Evolutionary conservation across 2,113 vertebrate genomes (phyloP).

Genomic region (Vimba vimba): DNA sequence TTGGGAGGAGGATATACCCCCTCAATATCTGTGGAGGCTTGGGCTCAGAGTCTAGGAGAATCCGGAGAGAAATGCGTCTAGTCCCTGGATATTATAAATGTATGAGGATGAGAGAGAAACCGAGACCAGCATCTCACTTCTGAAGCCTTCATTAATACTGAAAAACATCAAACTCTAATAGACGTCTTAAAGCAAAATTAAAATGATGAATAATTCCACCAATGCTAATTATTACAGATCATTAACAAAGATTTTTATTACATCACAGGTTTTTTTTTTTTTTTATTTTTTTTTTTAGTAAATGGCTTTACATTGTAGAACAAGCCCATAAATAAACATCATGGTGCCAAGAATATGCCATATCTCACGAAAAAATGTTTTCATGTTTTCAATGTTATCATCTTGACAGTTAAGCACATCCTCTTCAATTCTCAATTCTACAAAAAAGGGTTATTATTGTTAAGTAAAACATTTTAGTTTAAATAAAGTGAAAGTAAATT

Average conservation of each 20-base stretch:
- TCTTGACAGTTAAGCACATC: too few relatives aligned
- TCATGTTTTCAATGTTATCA: too few relatives aligned
- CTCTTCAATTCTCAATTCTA: too few relatives aligned
- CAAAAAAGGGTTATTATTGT: too few relatives aligned
- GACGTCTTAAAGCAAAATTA: neutral
- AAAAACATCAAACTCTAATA: neutral
- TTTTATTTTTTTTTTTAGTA: too few relatives aligned
- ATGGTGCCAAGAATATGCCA: neutral
- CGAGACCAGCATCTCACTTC: neutral
- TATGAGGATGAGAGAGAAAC: neutral
- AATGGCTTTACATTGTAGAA: too few relatives aligned
- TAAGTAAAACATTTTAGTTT: neutral
- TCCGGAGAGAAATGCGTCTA: neutral
- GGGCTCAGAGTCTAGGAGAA: neutral
- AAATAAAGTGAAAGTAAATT: neutral
- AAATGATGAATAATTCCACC: neutral
- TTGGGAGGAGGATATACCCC: neutral
- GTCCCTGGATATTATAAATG: neutral
- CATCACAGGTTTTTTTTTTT: neutral
- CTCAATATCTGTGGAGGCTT: neutral
- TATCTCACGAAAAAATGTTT: neutral
- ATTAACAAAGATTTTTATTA: too few relatives aligned
- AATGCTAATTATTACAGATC: neutral
- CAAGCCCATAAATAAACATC: too few relatives aligned
- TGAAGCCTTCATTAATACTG: neutral